phyloP scores from a whole-genome alignment of 2,797 vertebrate genomes.

The Xiphorhynchus erythropygius region DNA sequence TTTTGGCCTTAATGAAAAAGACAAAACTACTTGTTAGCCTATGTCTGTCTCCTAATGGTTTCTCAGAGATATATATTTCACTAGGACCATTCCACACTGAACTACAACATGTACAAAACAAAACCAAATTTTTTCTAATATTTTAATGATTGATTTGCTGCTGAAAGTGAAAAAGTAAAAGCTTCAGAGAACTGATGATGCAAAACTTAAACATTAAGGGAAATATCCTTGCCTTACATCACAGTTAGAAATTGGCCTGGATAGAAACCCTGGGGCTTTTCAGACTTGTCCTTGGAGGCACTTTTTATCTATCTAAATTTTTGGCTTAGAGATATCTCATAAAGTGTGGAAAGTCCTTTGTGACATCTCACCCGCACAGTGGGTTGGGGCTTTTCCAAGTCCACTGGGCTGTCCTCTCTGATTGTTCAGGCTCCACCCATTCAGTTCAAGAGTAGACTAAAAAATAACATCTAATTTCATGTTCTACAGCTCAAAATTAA shows the following conservation, averaged over 20 bases:
- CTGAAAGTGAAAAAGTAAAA: conserved; percentile 6
- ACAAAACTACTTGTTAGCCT: not conserved
- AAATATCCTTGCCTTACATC: conserved; percentile 9
- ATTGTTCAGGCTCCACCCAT: not conserved
- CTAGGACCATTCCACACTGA: not conserved
- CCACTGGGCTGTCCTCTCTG: not conserved
- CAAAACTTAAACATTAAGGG: not conserved
- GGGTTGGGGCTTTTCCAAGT: not conserved
- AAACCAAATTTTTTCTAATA: not conserved
- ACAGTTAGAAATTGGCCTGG: not conserved
- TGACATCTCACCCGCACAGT: not conserved
- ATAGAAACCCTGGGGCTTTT: not conserved
- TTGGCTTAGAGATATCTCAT: not conserved
- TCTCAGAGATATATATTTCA: not conserved
- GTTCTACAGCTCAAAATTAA: not conserved
- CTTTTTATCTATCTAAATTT: conserved; percentile 20
- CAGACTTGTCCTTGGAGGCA: not conserved
- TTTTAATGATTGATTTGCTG: conserved; percentile 11
- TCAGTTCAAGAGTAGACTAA: not conserved
- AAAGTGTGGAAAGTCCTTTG: not conserved
- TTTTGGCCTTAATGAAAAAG: not conserved
- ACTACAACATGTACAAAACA: not conserved
- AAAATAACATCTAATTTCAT: not conserved
- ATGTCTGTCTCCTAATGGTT: not conserved
- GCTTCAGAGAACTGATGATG: not conserved